Evolutionary conservation across 2,113 vertebrate genomes (phyloP).

Genomic region (Onychostoma macrolepis): DNA sequence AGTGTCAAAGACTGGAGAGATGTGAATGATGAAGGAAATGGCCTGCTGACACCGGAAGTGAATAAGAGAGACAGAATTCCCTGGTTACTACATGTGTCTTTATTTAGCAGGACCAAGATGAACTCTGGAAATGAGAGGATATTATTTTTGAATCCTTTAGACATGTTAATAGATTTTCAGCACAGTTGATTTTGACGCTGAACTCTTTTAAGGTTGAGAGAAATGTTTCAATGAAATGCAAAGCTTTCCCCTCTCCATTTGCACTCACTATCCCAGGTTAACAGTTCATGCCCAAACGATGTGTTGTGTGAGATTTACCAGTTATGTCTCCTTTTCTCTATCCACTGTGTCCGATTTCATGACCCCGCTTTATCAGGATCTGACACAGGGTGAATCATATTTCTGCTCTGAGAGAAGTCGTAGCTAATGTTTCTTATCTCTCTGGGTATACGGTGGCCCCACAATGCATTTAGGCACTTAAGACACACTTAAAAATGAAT

Average conservation of each 20-base stretch:
- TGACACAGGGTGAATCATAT: conserved; percentile 30
- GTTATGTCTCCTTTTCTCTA: conserved; percentile 21
- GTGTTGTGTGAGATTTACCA: conserved; percentile 59
- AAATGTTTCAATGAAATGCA: conserved; percentile 22
- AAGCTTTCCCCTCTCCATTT: conserved; percentile 35
- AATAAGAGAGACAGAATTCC: background rate
- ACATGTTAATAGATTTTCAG: background rate
- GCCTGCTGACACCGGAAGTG: background rate
- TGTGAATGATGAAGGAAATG: background rate
- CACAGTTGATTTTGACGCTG: background rate
- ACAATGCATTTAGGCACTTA: background rate
- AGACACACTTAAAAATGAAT: background rate
- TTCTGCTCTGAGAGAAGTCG: conserved; percentile 7
- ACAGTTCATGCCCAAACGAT: conserved; percentile 48
- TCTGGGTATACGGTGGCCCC: background rate
- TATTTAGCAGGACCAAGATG: background rate
- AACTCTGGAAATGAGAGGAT: background rate
- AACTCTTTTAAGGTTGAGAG: background rate
- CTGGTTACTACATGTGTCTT: background rate
- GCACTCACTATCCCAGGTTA: conserved; percentile 50
- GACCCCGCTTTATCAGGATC: conserved; percentile 31
- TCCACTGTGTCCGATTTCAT: conserved; percentile 20
- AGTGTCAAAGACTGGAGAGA: background rate
- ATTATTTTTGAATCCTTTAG: background rate
- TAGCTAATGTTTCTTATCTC: background rate